A percentile compares a stretch with the other conserved stretches of the same genome.
Conservation (phyloP, 2,113 vertebrate species). For the Ibidorhyncha struthersii region DNA sequence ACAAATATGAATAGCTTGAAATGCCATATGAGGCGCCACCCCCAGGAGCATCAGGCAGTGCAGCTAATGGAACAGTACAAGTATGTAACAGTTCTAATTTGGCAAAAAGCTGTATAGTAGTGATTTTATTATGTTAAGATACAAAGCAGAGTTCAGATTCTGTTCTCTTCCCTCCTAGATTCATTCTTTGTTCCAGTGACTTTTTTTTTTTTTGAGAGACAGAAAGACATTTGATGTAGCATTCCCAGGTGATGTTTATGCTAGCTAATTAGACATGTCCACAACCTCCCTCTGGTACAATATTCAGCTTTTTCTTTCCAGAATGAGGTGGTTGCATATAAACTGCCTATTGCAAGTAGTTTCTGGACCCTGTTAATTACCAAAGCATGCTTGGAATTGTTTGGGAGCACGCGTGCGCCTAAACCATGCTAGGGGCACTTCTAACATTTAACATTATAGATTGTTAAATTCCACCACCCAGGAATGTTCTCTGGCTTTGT, state of each 20-base stretch:
- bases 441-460: neutral
- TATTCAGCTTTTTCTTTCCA: neutral
- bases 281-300: neutral
- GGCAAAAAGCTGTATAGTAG: neutral
- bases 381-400: neutral
- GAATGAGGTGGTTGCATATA: neutral
- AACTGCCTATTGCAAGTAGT: neutral
- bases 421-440: neutral
- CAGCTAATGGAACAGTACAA: constrained; percentile 89
- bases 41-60: constrained; percentile 86
- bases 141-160: neutral
- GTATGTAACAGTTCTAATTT: constrained; percentile 47
- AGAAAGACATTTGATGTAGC: neutral
- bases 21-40: constrained; percentile 87
- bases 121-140: neutral
- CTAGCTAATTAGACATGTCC: neutral
- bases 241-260: neutral
- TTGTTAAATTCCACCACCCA: neutral
- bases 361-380: neutral
- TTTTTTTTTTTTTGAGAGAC: neutral
- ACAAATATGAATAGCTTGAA: constrained; percentile 91
- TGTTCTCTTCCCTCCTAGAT: neutral
- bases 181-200: neutral
- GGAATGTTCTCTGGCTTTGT: neutral
- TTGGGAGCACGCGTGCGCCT: neutral